Evolutionary conservation across 2,888 invertebrate species (phyloP), one percentile per base, ranked within the genome.

Genomic region (Panorpa germanica): DNA sequence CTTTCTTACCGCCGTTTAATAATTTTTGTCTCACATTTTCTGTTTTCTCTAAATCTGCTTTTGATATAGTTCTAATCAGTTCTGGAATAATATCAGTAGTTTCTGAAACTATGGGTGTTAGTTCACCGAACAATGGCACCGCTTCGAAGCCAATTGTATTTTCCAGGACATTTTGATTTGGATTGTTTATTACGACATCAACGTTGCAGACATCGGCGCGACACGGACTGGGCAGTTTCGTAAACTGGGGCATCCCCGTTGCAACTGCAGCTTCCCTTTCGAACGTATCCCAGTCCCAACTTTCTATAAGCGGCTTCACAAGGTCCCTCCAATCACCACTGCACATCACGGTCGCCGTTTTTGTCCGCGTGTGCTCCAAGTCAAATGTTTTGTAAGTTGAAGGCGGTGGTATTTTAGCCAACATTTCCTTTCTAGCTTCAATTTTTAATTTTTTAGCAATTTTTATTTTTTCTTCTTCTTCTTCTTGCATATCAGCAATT

Each of bases 281-380:
- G 46, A 70, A 65, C 35, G 59, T 57, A 38, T 65, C 63, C 66
- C 68, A 69, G 42, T 74, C 68, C 54, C 71, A 63, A 3, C 65
- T 59, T 41, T 68, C 68, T 34, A 70, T 61, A 15, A 70, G 50
- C 5, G 69, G 67, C 42, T 70, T 67, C 36, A 67, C 57, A 41
- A 70, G 59, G 41, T 70, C 69, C 35, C 63, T 63, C 62, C 67
- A 69, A 35, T 65, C 62, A 4, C 58, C 59, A 31, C 56, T 54
- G 29, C 56, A 53, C 44, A 59, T 55, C 21, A 58, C 45, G 27
- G 67, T 53, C 37, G 59, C 60, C 1, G 60, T 55, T 36, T 65
- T 62, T 1, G 61, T 57, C 24, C 57, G 54, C 52, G 56, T 55
- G 38, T 63, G 59, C 31, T 61, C 56, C 12, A 59, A 48, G 41